These are phyloP conservation scores for Subanguina moxae DNA, from an alignment of 1,140 invertebrate species.

Conservation along the genomic window DNA sequence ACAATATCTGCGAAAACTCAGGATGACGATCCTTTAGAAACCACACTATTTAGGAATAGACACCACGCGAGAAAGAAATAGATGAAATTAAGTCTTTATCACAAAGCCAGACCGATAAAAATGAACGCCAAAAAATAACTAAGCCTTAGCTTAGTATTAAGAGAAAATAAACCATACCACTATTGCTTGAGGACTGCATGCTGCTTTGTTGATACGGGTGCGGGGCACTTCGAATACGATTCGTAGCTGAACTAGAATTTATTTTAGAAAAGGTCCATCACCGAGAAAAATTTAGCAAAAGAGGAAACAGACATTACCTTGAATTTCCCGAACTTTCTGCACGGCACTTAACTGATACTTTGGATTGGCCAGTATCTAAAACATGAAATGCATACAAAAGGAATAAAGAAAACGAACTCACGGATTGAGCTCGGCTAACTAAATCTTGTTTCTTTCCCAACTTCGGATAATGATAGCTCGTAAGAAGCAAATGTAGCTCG, in stretches of 20 bases:
- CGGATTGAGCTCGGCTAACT: constrained; percentile 70
- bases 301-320: constrained; percentile 4
- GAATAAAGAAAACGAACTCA: neutral
- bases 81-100: no score
- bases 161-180: neutral
- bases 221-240: constrained; percentile 14
- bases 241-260: neutral
- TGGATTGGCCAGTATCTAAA: constrained; percentile 69
- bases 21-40: no score
- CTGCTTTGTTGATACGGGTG: constrained; percentile 18
- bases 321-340: constrained; percentile 33
- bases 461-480: constrained; percentile 77
- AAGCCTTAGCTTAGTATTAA: no score
- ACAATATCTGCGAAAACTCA: no score
- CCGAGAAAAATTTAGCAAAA: no score
- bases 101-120: no score
- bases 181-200: constrained; percentile 3
- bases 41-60: no score
- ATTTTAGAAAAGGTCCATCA: no score
- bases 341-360: constrained; percentile 67
- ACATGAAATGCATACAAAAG: neutral
- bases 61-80: no score
- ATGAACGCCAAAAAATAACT: no score
- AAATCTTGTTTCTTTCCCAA: constrained; percentile 80
- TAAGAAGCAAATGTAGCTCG: constrained; percentile 70